These are phyloP conservation scores for Rynchops niger DNA, from an alignment of 2,113 vertebrate species.

Conservation along the genomic window DNA sequence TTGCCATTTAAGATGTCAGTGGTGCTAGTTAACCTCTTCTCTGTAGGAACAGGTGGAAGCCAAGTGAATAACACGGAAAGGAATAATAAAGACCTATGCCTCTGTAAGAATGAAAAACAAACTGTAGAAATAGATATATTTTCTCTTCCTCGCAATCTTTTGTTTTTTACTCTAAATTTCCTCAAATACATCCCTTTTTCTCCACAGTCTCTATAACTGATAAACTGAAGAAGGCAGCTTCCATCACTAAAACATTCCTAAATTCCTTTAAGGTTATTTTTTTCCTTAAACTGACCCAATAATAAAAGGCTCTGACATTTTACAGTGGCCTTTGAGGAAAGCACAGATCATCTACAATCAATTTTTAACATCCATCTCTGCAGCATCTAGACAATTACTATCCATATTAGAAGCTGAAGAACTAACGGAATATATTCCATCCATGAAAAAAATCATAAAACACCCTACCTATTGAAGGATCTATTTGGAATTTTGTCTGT, in stretches of 20 bases:
- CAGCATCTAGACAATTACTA: not conserved
- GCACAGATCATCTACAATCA: not conserved
- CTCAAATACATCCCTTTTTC: not conserved
- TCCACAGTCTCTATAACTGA: not conserved
- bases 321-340: not conserved
- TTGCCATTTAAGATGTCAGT: not conserved
- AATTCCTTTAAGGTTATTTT: not conserved
- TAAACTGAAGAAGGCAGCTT: not conserved
- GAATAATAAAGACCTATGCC: not conserved
- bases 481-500: not conserved
- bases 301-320: slow-evolving; percentile 6
- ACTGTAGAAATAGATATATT: not conserved
- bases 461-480: not conserved
- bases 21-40: not conserved
- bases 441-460: not conserved
- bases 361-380: not conserved
- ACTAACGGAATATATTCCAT: not conserved
- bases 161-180: not conserved
- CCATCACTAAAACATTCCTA: not conserved
- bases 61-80: not conserved
- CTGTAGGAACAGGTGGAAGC: not conserved
- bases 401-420: not conserved
- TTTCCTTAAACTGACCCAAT: not conserved
- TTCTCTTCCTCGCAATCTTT: not conserved
- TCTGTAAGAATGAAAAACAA: not conserved